Evolutionary conservation across 2,113 vertebrate species (phyloP).

Genomic region (Crotalus helleri): DNA sequence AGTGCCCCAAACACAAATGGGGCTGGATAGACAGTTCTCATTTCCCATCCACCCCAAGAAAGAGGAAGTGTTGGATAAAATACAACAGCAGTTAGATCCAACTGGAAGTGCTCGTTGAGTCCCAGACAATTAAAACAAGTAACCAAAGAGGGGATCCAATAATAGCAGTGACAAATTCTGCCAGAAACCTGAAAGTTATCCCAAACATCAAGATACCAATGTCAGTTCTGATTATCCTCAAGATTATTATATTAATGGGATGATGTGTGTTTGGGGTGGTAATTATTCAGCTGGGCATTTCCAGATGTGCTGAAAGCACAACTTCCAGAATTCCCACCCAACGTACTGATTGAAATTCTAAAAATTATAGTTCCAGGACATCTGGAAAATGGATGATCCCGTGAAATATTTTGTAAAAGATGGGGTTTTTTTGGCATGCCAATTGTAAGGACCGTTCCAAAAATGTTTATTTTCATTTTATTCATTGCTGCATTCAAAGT

Average conservation of each 20-base stretch:
- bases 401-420: neutral
- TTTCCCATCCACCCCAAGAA: neutral
- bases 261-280: neutral
- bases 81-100: neutral
- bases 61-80: neutral
- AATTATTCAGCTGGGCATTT: neutral
- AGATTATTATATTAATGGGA: neutral
- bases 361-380: neutral
- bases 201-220: neutral
- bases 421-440: neutral
- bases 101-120: neutral
- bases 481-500: neutral
- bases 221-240: neutral
- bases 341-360: neutral
- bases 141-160: neutral
- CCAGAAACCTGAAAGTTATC: neutral
- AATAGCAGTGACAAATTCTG: neutral
- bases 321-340: neutral
- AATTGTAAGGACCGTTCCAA: neutral
- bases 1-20: neutral
- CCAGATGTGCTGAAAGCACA: neutral
- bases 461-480: neutral
- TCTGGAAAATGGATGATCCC: neutral
- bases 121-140: neutral
- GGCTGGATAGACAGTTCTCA: neutral